phyloP scores from a whole-genome alignment of 1,140 invertebrate genomes.

The Eupristina koningsbergeri region DNA sequence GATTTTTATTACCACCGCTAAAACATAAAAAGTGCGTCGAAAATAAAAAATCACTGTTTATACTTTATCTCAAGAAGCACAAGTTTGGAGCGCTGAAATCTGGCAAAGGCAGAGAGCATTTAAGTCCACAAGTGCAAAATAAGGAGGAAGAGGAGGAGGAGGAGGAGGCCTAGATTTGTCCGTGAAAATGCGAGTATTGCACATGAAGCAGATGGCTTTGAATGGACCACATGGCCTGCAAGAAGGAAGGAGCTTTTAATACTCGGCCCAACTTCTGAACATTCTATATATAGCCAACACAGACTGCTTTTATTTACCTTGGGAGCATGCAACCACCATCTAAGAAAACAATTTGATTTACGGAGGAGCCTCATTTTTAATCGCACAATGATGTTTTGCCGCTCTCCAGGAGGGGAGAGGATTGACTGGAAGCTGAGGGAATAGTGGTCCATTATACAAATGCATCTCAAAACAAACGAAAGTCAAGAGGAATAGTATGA shows the following conservation, averaged over 20 bases:
- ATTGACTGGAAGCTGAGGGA: background rate
- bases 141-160: too few species aligned
- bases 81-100: background rate
- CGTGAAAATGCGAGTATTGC: background rate
- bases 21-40: background rate
- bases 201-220: conserved; percentile 53
- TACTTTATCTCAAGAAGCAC: background rate
- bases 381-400: background rate
- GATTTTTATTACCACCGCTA: background rate
- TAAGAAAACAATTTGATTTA: background rate
- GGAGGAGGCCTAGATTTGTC: background rate
- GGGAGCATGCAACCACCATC: background rate
- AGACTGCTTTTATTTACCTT: conserved; percentile 48
- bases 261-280: conserved; percentile 52
- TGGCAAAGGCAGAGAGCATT: background rate
- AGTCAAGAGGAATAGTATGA: too few species aligned
- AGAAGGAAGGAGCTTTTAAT: conserved; percentile 42
- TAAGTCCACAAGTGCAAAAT: conserved; percentile 16
- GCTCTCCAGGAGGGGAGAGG: background rate
- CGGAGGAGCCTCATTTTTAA: too few species aligned
- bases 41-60: background rate
- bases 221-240: conserved; percentile 58
- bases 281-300: conserved; percentile 55
- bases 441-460: background rate
- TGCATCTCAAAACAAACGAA: background rate